A percentile compares a stretch with the other conserved stretches of the same genome.
Conservation (phyloP, 2,888 invertebrate genomes). For the Seira ritae region DNA sequence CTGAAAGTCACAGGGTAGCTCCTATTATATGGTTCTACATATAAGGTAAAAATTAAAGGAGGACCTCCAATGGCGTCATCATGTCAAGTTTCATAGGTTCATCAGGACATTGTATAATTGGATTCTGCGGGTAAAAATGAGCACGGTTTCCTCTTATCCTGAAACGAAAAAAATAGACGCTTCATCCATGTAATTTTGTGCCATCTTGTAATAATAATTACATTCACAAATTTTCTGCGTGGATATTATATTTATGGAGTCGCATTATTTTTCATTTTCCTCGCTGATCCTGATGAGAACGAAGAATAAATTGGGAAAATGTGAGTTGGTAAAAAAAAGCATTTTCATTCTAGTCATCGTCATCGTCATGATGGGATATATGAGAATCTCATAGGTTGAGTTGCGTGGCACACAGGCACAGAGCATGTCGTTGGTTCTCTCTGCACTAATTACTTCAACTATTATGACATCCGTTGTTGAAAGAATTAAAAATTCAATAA, state of each 20-base stretch:
- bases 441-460: slow-evolving; percentile 58
- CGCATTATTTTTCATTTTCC: not conserved
- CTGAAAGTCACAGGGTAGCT: not conserved
- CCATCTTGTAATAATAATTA: slow-evolving; percentile 39
- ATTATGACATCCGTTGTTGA: slow-evolving; percentile 63
- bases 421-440: slow-evolving; percentile 3
- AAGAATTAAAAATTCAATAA: slow-evolving; percentile 62
- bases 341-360: not conserved
- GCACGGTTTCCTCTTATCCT: not conserved
- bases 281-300: not conserved
- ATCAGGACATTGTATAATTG: slow-evolving; percentile 37
- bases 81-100: slow-evolving; percentile 43
- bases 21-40: not conserved
- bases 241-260: slow-evolving; percentile 7
- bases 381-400: too few relatives aligned
- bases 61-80: slow-evolving; percentile 45
- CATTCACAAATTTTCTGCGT: slow-evolving; percentile 27
- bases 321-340: not conserved
- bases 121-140: slow-evolving; percentile 28
- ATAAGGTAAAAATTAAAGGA: slow-evolving; percentile 17
- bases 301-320: not conserved
- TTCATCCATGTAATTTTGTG: slow-evolving; percentile 24
- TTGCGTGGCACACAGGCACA: too few relatives aligned
- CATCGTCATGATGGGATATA: too few relatives aligned
- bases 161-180: slow-evolving; percentile 6